phyloP scores from a whole-genome alignment of 2,888 invertebrate genomes.

The Conus canariensis region DNA sequence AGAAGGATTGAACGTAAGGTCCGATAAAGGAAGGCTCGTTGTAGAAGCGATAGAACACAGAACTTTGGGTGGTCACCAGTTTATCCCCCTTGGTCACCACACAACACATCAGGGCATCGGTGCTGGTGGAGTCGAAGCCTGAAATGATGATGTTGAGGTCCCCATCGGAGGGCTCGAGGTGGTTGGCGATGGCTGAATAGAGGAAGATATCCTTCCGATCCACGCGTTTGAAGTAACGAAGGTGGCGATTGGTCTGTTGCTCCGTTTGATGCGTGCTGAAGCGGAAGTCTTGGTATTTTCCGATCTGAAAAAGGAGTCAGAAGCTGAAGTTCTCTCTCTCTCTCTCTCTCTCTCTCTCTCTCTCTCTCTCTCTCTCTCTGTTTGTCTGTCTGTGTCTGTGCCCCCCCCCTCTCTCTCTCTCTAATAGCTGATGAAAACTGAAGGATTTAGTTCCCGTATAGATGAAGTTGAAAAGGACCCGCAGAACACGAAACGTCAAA shows the following conservation, averaged over 20 bases:
- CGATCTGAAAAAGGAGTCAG: not conserved
- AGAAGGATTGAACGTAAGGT: slow-evolving; percentile 7
- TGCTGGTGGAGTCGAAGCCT: slow-evolving; percentile 36
- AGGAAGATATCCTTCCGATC: slow-evolving; percentile 43
- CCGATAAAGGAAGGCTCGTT: slow-evolving; percentile 6
- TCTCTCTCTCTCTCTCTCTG: too few relatives aligned
- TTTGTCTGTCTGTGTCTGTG: too few relatives aligned
- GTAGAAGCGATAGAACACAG: slow-evolving; percentile 43
- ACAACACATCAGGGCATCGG: slow-evolving; percentile 40
- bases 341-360: too few relatives aligned
- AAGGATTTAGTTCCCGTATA: too few relatives aligned
- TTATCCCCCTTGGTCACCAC: slow-evolving; percentile 40
- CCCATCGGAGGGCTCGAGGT: slow-evolving; percentile 31
- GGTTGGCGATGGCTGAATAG: slow-evolving; percentile 52
- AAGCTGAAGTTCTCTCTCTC: too few relatives aligned
- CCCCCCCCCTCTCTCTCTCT: too few relatives aligned
- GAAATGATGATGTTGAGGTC: slow-evolving; percentile 49
- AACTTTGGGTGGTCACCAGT: slow-evolving; percentile 33
- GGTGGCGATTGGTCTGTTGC: not conserved
- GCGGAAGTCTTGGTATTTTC: not conserved
- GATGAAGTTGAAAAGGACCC: too few relatives aligned
- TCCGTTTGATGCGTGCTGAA: not conserved
- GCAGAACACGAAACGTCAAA: too few relatives aligned
- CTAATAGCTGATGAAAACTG: too few relatives aligned
- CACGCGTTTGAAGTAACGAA: slow-evolving; percentile 24